Evolutionary conservation across 2,888 invertebrate genomes (phyloP), one percentile per base, ranked within the genome.

Genomic region (Drosophila austrosaltans): DNA sequence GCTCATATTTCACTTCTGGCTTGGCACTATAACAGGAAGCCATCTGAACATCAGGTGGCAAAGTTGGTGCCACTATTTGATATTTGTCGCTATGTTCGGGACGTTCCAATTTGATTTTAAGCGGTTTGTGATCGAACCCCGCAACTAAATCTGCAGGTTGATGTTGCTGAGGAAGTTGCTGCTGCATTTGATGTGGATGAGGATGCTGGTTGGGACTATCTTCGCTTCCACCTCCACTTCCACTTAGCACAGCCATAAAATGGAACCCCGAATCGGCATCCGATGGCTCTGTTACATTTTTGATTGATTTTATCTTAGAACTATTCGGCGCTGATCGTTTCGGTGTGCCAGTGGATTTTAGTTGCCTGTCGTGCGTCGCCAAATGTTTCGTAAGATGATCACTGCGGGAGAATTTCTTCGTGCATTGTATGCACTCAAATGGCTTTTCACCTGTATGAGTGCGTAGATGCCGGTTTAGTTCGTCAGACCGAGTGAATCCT

Each of bases 401-500:
- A 72, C 91, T 92, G 2, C 91, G 83, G 0, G 91, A 91, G 68
- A 91, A 91, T 69, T 91, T 92, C 66, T 91, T 91, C 7, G 80
- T 79, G 64, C 91, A 91, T 66, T 91, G 90, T 2, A 81, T 71
- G 69, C 91, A 91, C 67, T 91, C 90, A 16, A 91, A 91, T 0
- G 91, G 91, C 53, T 91, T 91, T 68, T 91, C 91, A 0, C 90
- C 90, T 0, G 91, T 91, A 67, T 91, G 91, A 0, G 92, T 91
- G 53, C 91, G 90, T 53, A 88, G 78, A 59, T 91, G 91, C 36
- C 91, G 85, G 64, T 91, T 90, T 2, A 91, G 84, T 64, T 91
- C 91, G 57, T 91, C 91, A 1, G 91, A 91, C 10, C 91, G 87
- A 0, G 92, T 91, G 40, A 91, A 91, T 10, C 91, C 90, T 69